Conservation (phyloP, 2,113 vertebrate genomes). For the Trematomus loennbergii region DNA sequence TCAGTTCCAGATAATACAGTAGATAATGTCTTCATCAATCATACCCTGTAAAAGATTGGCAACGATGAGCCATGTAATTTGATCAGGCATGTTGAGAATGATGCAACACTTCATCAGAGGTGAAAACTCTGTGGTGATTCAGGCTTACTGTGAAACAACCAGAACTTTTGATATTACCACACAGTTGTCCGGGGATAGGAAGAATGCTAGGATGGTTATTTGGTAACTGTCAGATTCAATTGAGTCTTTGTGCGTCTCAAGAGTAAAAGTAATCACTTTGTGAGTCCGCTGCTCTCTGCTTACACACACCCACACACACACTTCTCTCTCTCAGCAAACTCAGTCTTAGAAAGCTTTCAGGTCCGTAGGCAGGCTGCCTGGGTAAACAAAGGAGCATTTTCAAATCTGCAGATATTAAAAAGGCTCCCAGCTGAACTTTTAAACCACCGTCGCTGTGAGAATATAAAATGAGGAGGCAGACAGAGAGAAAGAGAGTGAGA, state of each 20-base stretch:
- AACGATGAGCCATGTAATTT: neutral
- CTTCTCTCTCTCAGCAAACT: conserved; percentile 25
- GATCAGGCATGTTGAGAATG: conserved; percentile 14
- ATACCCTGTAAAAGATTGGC: conserved; percentile 9
- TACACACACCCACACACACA: neutral
- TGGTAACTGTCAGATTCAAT: neutral
- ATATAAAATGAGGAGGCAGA: neutral
- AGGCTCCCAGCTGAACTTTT: conserved; percentile 1
- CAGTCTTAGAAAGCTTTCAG: conserved; percentile 30
- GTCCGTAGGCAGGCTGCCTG: conserved; percentile 24
- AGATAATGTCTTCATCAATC: neutral
- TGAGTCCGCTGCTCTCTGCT: neutral
- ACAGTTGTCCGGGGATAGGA: neutral
- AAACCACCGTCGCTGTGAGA: neutral
- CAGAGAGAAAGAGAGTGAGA: neutral
- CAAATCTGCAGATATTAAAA: conserved; percentile 22
- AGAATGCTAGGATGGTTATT: neutral
- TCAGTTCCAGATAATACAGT: neutral
- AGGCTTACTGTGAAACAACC: conserved; percentile 27
- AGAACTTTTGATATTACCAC: conserved; percentile 49
- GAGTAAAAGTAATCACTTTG: conserved; percentile 8
- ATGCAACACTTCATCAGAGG: conserved; percentile 54
- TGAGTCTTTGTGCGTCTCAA: neutral
- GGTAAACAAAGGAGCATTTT: conserved; percentile 18
- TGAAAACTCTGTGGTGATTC: conserved; percentile 49